Base-by-base conservation (phyloP, 2,113 vertebrate genomes). In the Dromaius novaehollandiae region DNA sequence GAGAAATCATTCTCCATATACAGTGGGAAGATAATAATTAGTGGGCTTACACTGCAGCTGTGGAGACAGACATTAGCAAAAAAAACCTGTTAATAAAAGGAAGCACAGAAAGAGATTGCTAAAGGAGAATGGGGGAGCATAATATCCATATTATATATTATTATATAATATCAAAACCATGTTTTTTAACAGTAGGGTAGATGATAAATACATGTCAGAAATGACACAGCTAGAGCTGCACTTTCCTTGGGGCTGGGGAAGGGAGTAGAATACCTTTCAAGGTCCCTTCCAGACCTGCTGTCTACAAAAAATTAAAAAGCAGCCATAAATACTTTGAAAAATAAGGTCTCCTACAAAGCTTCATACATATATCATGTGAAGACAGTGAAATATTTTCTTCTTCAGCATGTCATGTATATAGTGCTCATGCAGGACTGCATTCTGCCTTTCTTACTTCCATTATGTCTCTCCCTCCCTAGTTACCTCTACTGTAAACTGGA, bases 51-150 rank as follows among this genome's bases (percentile, higher is more conserved):
- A 56, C 3, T 75, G 19, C 32, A 79, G 16, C 61, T 92, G 56
- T 32, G 32, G 22, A 85, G 42, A 79, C 24, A 20, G 36, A 70
- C 7, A 30, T 32, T 60, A 68, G 15, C 4, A 13, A 12, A 2
- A 1, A 25, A 69, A 44, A 63, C 8, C 25, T 68, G 5, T 61
- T 86, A 60, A 18, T 38, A 46, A 2, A 61, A 32, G 20, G 46
- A 84, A 89, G 30, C 26, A 78, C 34, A 89, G 58, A 93, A 95
- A 80, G 17, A 82, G 66, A 76, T 24, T 65, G 42, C 14, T 85
- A 36, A 82, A 71, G 21, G 51, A 70, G n/a, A 89, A 92, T 21
- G 5, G 8, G 16, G 4, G 11, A 60, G 56, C 17, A 60, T 34
- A 58, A 58, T 58, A 58, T 58, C 30, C 19, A 32, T 34, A 32